These are phyloP conservation scores for Drosophila leonis DNA, from an alignment of 2,888 invertebrate genomes.

Conservation along the genomic window DNA sequence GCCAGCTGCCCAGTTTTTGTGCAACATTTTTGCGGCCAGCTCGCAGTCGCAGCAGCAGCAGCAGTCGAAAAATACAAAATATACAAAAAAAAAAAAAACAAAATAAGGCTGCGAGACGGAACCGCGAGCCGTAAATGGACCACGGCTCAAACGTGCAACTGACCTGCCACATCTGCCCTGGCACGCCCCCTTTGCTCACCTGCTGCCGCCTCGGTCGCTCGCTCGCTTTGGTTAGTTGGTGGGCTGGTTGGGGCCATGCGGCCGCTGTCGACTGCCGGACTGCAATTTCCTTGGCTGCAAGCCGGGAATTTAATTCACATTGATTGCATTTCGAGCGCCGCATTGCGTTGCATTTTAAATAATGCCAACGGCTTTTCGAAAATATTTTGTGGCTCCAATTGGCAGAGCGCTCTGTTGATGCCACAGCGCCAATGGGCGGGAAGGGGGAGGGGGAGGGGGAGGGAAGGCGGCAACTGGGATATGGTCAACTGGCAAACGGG, in stretches of 20 bases:
- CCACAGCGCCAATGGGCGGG: slow-evolving; percentile 4
- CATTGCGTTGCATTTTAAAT: slow-evolving; percentile 80
- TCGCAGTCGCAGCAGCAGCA: not conserved
- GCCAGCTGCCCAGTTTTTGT: slow-evolving; percentile 49
- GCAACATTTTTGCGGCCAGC: slow-evolving; percentile 55
- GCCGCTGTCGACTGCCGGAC: slow-evolving; percentile 24
- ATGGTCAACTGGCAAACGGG: not conserved
- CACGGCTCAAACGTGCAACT: slow-evolving; percentile 39
- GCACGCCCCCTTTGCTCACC: slow-evolving; percentile 10
- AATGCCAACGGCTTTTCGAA: slow-evolving; percentile 78
- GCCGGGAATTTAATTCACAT: slow-evolving; percentile 77
- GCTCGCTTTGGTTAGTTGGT: slow-evolving; percentile 16
- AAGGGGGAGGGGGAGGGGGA: no score
- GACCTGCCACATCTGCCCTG: slow-evolving; percentile 28
- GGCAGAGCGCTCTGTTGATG: slow-evolving; percentile 8
- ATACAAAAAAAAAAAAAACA: not conserved
- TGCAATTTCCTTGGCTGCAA: slow-evolving; percentile 61
- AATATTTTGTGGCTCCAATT: slow-evolving; percentile 66
- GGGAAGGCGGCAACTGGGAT: not conserved
- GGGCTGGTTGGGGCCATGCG: slow-evolving; percentile 8
- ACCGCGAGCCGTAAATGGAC: slow-evolving; percentile 43
- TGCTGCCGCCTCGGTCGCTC: slow-evolving; percentile 1
- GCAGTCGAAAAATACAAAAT: no score
- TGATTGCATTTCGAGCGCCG: slow-evolving; percentile 78
- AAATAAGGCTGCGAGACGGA: slow-evolving; percentile 5